Percentiles rank a stretch among this genome's conserved stretches.
Evolutionary conservation across 2,888 invertebrate species (phyloP).

Genomic region (Drosophila putrida): DNA sequence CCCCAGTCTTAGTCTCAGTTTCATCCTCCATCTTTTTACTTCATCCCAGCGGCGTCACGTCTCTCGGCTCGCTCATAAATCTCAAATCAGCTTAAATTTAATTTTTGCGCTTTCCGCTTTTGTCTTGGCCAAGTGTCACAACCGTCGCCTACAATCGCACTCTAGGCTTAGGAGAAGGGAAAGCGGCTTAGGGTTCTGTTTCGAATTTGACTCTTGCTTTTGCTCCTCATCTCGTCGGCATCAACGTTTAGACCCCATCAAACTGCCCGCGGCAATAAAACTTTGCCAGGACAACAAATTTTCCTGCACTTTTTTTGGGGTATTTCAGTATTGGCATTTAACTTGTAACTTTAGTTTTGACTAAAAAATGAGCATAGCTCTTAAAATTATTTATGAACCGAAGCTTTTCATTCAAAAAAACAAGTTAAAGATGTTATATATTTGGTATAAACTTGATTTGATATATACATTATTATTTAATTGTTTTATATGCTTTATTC

Average conservation of each 20-base stretch:
- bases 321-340: slow-evolving; percentile 1
- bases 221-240: neutral
- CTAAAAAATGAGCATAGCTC: too few species aligned
- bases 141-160: neutral
- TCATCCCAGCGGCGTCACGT: slow-evolving; percentile 13
- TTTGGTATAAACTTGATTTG: too few species aligned
- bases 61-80: slow-evolving; percentile 45
- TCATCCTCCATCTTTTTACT: neutral
- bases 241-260: slow-evolving; percentile 36
- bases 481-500: too few species aligned
- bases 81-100: slow-evolving; percentile 74
- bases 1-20: neutral
- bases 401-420: too few species aligned
- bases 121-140: slow-evolving; percentile 20
- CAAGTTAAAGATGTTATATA: too few species aligned
- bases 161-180: neutral
- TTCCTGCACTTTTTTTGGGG: neutral
- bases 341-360: neutral
- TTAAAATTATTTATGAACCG: too few species aligned
- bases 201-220: neutral
- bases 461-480: too few species aligned
- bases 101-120: slow-evolving; percentile 58
- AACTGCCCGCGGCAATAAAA: slow-evolving; percentile 55
- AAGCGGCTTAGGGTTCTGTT: neutral
- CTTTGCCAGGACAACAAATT: slow-evolving; percentile 39